Evolutionary conservation across 2,888 invertebrate species (phyloP), one percentile per base, ranked within the genome.

Genomic region (Quadroppia sp.): DNA sequence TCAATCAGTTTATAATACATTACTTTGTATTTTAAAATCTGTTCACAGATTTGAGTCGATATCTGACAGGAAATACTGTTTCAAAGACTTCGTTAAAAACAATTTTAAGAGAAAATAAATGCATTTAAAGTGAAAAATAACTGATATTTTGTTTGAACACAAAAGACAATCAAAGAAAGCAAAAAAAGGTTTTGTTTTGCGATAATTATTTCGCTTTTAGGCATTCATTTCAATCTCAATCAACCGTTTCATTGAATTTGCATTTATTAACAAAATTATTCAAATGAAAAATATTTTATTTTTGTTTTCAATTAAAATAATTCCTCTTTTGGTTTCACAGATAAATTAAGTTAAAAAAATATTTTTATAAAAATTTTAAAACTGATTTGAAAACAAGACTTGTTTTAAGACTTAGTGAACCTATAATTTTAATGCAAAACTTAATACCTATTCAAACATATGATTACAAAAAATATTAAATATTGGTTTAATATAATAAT

Each of bases 131-230:
- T 45, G 11, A 45, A 45, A 11, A 15, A 45, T 45, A 13, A 15
- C 15, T 17, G 45, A 36, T 20, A 50, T 7, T 20, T 50, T 50
- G 17, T 53, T 53, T 25, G 17, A 53, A 6, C 2, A 13, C 6
- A 25, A 53, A 23, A 53, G 23, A 45, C 6, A 45, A 9, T 15
- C 2, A 45, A 15, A 11, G 45, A 45, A 45, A 45, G 53, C 53
- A 23, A 53, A 25, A 25, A 45, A 23, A 2, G 9, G 6, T 53
- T 25, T 53, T 3, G 9, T 61, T 61, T 61, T 36, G 17, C 6
- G 3, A 36, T 61, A 61, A 61, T 61, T 53, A 25, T 53, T 53
- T 11, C 25, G 32, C 61, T 36, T 61, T 61, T 32, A 61, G 20
- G 11, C 61, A 36, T 61, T 61, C 7, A 32, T n/a, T 61, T 30